A percentile compares a stretch with the other conserved stretches of the same genome.
These are phyloP conservation scores for Microctonus hyperodae DNA, from an alignment of 2,888 invertebrate genomes.

Conservation along the genomic window DNA sequence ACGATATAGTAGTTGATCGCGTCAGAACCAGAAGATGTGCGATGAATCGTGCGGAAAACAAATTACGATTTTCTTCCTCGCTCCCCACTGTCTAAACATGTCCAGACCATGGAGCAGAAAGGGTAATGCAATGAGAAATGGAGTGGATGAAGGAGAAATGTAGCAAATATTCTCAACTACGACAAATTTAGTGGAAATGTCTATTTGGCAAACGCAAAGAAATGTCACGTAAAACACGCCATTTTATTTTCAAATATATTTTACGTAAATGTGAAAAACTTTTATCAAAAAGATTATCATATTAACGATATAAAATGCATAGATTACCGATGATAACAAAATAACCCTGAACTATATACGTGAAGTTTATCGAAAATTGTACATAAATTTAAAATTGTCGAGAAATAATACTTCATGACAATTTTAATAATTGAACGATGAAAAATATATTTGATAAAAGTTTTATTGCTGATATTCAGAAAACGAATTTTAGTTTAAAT, in stretches of 20 bases:
- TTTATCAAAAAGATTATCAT: neutral
- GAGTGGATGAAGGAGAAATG: conserved; percentile 21
- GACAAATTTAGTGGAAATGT: conserved; percentile 28
- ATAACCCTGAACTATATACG: too few relatives aligned
- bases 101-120: neutral
- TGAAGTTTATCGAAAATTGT: too few relatives aligned
- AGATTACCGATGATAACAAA: neutral
- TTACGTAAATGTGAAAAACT: neutral
- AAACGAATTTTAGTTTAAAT: too few relatives aligned
- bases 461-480: too few relatives aligned
- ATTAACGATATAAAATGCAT: neutral
- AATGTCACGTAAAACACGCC: conserved; percentile 27
- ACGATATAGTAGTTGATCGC: conserved; percentile 2
- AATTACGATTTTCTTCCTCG: neutral
- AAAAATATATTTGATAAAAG: too few relatives aligned
- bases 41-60: neutral
- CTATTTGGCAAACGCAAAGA: conserved; percentile 33
- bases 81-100: neutral
- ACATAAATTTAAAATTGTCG: too few relatives aligned
- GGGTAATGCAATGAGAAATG: conserved; percentile 27
- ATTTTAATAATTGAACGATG: too few relatives aligned
- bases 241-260: neutral
- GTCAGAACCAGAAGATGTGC: neutral
- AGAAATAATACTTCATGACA: too few relatives aligned
- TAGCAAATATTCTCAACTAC: conserved; percentile 42